Evolutionary conservation across 1,140 invertebrate species (phyloP), one percentile per base, ranked within the genome.

Genomic region (Temnothorax curvispinosus): DNA sequence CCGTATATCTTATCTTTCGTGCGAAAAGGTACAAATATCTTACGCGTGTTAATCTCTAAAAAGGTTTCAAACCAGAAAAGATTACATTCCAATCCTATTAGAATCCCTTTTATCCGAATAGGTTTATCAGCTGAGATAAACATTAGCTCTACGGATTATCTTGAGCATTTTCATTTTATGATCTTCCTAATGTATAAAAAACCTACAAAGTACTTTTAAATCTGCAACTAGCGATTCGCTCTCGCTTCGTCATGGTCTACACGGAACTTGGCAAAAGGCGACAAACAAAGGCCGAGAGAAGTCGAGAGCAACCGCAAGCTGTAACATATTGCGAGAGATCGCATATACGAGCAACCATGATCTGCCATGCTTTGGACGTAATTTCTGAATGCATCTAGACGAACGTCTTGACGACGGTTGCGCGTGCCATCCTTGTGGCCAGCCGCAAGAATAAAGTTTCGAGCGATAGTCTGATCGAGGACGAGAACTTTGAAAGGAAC

Each of bases 241-340:
- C 38, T 38, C 54, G 75, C 76, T 89, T 89, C 82, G 88, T 88
- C 87, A 78, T 21, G 78, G 88, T 89, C 60, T 35, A 32, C 47
- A 52, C 82, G 82, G 41, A 72, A 69, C 82, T 76, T 77, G 54
- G 64, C 86, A 60, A 86, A 71, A 52, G 18, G 74, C 67, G 65
- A 60, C 76, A 77, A 71, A 75, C 50, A 60, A 76, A 72, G 67
- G 65, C 52, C 11, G 74, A 76, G 76, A 52, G 72, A 76, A 86
- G 84, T 54, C 74, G 65, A 86, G 32, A 35, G 60, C 41, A 75
- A 93, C 92, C 92, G 80, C 92, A 92, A 74, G 86, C 85, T 92
- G 69, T 92, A 92, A 93, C 88, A 60, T 90, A 91, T 92, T 91
- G 87, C 91, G 64, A 87, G 80, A 87, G 88, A 91, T 93, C 90